Evolutionary conservation across 2,888 invertebrate genomes (phyloP), one percentile per base, ranked within the genome.

Genomic region (Thyatira batis): DNA sequence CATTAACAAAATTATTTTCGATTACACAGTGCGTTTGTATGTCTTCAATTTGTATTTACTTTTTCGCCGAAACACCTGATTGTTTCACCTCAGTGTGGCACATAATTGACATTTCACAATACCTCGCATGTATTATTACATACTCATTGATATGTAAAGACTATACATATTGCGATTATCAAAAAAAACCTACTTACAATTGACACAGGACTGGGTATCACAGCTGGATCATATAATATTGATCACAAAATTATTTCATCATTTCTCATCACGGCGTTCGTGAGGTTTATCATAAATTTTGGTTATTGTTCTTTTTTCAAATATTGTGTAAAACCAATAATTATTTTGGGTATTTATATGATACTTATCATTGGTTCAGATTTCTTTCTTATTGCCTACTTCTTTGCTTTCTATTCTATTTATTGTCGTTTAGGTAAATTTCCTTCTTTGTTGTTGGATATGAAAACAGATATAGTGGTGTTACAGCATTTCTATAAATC

Each of bases 401-500:
- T 54, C 25, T 58, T 57, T 17, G 45, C 53, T 4, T 63, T 58
- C 20, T 58, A 60, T 43, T 53, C 55, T 9, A 51, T 54, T 10
- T 58, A 55, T 25, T 51, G 55, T 23, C 54, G 63, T 10, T 50
- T 63, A 20, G 39, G 30, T 9, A 55, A 51, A n/a, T 50, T 57
- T 23, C 44, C 49, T 1, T 10, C 33, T 3, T 43, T 49, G 0
- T 43, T 63, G 3, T 33, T 50, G 45, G 45, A 51, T n/a, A 13
- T 44, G 8, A 46, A 44, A 11, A 28, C 30, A 1, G 45, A 55
- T 45, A 25, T 60, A 1, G 9, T 48, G 23, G 9, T 27, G 3
- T 58, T 53, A 8, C 58, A 58, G 0, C 33, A 10, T n/a, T 46
- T 58, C 20, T 63, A 60, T 43, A 60, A 58, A 11, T 50, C 46